phyloP scores from a whole-genome alignment of 2,113 vertebrate genomes.

The Illadopsis cleaveri region DNA sequence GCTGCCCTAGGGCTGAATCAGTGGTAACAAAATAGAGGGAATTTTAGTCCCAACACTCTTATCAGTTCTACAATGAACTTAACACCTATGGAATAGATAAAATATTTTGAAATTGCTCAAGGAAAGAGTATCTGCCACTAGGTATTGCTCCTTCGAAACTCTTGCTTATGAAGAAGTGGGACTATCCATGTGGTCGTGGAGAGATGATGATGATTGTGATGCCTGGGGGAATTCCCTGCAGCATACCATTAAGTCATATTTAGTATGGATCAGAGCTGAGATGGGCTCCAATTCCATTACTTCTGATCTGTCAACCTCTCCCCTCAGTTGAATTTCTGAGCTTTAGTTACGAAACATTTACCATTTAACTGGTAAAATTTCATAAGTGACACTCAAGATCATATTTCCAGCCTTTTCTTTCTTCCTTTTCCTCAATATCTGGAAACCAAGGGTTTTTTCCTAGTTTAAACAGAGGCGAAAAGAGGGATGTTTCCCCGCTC shows the following conservation, averaged over 20 bases:
- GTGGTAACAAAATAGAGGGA: not conserved
- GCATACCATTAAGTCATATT: not conserved
- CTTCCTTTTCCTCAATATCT: not conserved
- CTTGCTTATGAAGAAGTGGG: not conserved
- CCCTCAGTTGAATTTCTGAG: not conserved
- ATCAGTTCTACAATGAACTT: not conserved
- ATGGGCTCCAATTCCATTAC: not conserved
- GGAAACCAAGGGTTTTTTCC: not conserved
- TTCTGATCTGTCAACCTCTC: not conserved
- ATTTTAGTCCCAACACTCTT: not conserved
- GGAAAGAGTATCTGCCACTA: not conserved
- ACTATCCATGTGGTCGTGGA: not conserved
- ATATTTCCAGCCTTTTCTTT: not conserved
- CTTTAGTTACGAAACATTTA: not conserved
- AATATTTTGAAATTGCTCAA: not conserved
- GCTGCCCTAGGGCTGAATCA: not conserved
- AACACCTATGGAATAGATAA: not conserved
- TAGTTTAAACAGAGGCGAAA: not conserved
- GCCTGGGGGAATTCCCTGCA: not conserved
- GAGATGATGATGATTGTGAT: not conserved
- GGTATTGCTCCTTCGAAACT: not conserved
- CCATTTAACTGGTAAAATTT: not conserved
- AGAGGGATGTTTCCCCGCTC: not conserved
- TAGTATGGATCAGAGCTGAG: not conserved
- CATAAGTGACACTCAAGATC: not conserved